Evolutionary conservation across 2,797 vertebrate genomes (phyloP), one percentile per base, ranked within the genome.

Genomic region (Scyliorhinus canicula): DNA sequence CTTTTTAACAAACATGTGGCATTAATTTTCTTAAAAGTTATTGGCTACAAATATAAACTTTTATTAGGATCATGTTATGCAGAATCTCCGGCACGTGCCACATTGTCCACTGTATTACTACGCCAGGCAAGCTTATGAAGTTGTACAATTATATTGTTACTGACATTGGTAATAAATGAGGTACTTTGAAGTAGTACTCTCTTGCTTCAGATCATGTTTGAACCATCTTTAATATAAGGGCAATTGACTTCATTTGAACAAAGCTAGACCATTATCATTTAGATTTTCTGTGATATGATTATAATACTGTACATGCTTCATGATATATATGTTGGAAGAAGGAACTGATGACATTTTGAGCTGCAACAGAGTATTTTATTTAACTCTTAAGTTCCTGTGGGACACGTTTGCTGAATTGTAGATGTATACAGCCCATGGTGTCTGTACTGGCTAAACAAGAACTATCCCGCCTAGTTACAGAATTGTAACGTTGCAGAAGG

Each of bases 1-100:
- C 31, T 69, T 47, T 94, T 94, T 94, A 71, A 74, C 44, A 69
- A 74, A 69, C 93, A 94, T 94, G 63, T 91, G 88, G 60, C 88
- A 65, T 91, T 40, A 91, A 91, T 91, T 91, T 44, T 44, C 88
- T 74, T 52, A 71, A 60, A 55, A 74, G 47, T 55, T 71, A 26
- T 55, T 35, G 93, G 71, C 65, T 94, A 50, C 47, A 74, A 94
- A 94, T 35, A 71, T 94, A 65, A 91, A 91, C 26, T 31, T 50
- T 94, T 94, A 94, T 74, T 50, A 74, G 67, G 40, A 94, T 31
- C 52, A 9, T 94, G 47, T 94, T 94, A n/a, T 94, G 65, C 74
- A 50, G 60, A 28, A 74, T 94, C 50, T 71, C 11, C 50, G 55
- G 65, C 67, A 71, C 44, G 35, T 21, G 26, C 50, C 50, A 19